Base-by-base conservation (phyloP, 2,888 invertebrate species). In the Drosophila koepferae region DNA sequence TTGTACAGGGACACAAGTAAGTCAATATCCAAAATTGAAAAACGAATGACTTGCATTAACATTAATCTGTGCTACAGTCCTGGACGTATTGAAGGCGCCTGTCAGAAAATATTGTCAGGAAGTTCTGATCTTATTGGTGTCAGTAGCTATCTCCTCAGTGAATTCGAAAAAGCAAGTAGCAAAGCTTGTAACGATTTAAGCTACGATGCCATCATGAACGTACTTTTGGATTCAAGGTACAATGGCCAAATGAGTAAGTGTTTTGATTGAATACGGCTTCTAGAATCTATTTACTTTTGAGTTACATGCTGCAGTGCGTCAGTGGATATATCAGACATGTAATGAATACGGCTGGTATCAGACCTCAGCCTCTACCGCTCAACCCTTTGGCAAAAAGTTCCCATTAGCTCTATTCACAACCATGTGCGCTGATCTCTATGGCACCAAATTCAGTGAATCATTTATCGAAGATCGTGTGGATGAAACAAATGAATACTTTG, bases 321-420 rank as follows among this genome's bases (percentile, higher is more conserved):
- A 95, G 70, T 97, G 97, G 97, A 94, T 94, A 0, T 97, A 96
- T 91, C 97, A 98, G 92, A 97, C 97, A 0, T 98, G 98, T 92
- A 96, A 95, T 60, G 97, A 98, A 93, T 97, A 95, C 92, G 98
- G 97, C 60, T 97, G 96, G 94, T 97, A 95, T 92, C 97, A 97
- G 93, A 96, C 96, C 3, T 95, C 97, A 0, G 94, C 93, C 71
- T 94, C 95, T 16, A 59, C 86, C 0, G 86, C 92, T 1, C 95
- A 96, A 72, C 95, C 96, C 0, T 95, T 95, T 10, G 92, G 93
- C 20, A 86, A 77, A 1, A 89, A 86, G 55, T 92, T 92, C 58
- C 93, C 92, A 0, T 70, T 91, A 8, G 72, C 79, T 0, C 75
- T 87, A 3, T 92, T 92, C 20, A 81, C 83, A 0, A 80, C 86